Conservation (phyloP, 1,140 invertebrate genomes). For the Pseudomyrmex concolor region DNA sequence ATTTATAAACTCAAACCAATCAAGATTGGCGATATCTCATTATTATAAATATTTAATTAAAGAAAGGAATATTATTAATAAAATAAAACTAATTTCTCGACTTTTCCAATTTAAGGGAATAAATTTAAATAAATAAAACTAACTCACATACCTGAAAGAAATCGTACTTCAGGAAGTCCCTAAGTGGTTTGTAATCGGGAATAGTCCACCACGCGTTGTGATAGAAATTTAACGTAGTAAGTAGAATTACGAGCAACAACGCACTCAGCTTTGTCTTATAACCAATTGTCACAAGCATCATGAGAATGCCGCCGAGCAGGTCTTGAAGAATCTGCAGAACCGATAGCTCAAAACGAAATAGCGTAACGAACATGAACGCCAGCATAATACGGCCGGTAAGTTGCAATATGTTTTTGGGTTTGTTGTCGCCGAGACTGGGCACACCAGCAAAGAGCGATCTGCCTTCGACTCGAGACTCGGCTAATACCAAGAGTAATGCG, state of each 20-base stretch:
- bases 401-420: constrained; percentile 98
- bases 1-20: not conserved
- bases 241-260: constrained; percentile 95
- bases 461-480: constrained; percentile 96
- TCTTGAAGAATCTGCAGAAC: constrained; percentile 94
- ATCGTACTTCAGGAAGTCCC: constrained; percentile 99
- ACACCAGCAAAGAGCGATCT: constrained; percentile 99
- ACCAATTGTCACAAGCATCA: constrained; percentile 98
- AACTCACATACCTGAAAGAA: constrained; percentile 95
- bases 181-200: constrained; percentile 96
- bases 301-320: constrained; percentile 96
- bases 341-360: constrained; percentile 96
- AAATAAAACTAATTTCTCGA: not conserved
- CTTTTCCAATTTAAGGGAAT: not conserved
- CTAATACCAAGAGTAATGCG: constrained; percentile 96
- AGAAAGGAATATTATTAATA: not conserved
- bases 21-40: not conserved
- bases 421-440: constrained; percentile 97
- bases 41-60: no score
- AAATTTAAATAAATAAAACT: constrained; percentile 36
- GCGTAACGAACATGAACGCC: constrained; percentile 99
- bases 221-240: constrained; percentile 97
- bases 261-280: constrained; percentile 99
- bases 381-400: constrained; percentile 97
- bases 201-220: constrained; percentile 99